These are phyloP conservation scores for Loripinus fragilis DNA, from an alignment of 2,888 invertebrate genomes.

Conservation along the genomic window DNA sequence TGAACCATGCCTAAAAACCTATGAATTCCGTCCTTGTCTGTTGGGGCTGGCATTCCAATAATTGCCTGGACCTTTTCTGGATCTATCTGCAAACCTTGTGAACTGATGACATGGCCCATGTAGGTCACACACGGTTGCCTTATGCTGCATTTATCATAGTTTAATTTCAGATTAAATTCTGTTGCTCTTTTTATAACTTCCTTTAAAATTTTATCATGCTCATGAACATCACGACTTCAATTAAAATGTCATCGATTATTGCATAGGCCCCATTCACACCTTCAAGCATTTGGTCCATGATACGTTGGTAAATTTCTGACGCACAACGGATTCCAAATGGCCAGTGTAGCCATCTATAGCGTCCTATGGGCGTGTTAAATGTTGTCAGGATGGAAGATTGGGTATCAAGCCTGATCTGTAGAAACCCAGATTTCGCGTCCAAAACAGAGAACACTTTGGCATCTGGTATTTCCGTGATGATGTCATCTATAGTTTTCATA, in stretches of 20 bases:
- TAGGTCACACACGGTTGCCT: constrained; percentile 38
- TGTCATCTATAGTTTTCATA: constrained; percentile 23
- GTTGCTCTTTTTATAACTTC: constrained; percentile 33
- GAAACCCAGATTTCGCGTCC: constrained; percentile 49
- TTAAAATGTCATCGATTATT: constrained; percentile 59
- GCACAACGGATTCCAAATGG: constrained; percentile 60
- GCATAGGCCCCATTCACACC: constrained; percentile 45
- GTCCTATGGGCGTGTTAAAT: constrained; percentile 58
- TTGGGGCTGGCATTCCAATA: constrained; percentile 46
- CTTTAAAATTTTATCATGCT: constrained; percentile 49
- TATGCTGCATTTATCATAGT: constrained; percentile 51
- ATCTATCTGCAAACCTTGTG: constrained; percentile 49
- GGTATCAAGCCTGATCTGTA: constrained; percentile 60
- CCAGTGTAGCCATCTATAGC: constrained; percentile 58
- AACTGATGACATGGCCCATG: constrained; percentile 55
- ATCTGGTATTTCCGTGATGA: constrained; percentile 26
- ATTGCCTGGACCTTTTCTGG: constrained; percentile 46
- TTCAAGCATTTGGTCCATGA: constrained; percentile 34
- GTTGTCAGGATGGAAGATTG: constrained; percentile 51
- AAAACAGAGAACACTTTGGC: not conserved
- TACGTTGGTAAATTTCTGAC: constrained; percentile 57
- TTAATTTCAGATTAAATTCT: constrained; percentile 53
- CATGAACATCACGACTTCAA: constrained; percentile 39
- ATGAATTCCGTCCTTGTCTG: constrained; percentile 28
- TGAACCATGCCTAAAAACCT: constrained; percentile 36